Evolutionary conservation across 1,140 invertebrate genomes (phyloP), one percentile per base, ranked within the genome.

Genomic region (Neomicropteryx cornuta): DNA sequence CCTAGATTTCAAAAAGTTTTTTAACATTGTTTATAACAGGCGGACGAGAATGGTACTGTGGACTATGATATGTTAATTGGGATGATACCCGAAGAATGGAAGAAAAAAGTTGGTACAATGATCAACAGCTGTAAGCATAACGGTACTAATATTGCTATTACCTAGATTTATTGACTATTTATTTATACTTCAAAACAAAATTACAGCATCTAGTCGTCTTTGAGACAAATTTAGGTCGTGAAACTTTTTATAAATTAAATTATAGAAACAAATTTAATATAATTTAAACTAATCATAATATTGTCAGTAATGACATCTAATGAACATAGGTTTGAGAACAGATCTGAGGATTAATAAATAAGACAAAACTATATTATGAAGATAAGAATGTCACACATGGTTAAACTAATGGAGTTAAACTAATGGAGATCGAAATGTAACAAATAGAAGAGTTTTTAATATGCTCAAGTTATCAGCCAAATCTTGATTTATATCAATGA

Each of bases 11-110:
- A 27, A 27, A 8, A 27, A 13, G 13, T 27, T 13, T 13, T 27
- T 8, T 27, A 27, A 27, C 8, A 13, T 31, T 39, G 31, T 17
- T 28, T 34, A 41, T 45, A 45, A 8, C 36, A 66, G 63, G 56
- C 59, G 0, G 60, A 66, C 24, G 66, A 67, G 4, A 50, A 64
- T 13, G 62, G 55, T 4, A 44, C 46, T 6, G 55, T 64, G 6
- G 66, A 68, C 41, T 68, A 65, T 31, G 66, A 68, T n/a, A 61
- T 67, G 60, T 45, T 68, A 44, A 48, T 62, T 14, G 63, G 62
- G 37, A 46, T 68, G 28, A 64, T 68, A 18, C 63, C 66, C 0
- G 66, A 68, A 5, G 38, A 60, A 23, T 67, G 63, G 43, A 52
- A 43, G n/a, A 56, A 66, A 3, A 49, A 61, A 48, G 53, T 62